Base-by-base conservation (phyloP, 2,888 invertebrate species). In the Pemphredon lugubris region DNA sequence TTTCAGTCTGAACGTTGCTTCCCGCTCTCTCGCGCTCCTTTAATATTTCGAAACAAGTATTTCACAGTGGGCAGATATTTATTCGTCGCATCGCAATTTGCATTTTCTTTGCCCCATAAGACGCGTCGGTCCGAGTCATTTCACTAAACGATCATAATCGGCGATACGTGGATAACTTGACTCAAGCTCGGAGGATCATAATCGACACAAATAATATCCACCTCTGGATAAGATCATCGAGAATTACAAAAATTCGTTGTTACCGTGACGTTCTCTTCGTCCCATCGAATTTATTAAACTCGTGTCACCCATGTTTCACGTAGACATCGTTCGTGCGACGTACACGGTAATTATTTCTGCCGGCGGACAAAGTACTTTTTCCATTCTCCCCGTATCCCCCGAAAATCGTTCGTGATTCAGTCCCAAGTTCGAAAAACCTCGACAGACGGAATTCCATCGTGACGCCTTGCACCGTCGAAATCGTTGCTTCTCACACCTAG, bases 1-100 rank as follows among this genome's bases (percentile, higher is more conserved):
- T 18, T 30, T 40, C 55, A 30, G 37, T 57, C 51, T 14, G 26
- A 51, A 40, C 3, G 11, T 48, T 44, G 34, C 11, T 18, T 45
- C 30, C 16, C 26, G 16, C 26, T 23, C n/a, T 13, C 11, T 51
- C 21, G 7, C 23, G 34, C 50, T 1, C n/a, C 13, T 37, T 9
- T 30, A 13, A 1, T 7, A 37, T n/a, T 23, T 20, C 63, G 39
- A 55, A 11, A 47, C 51, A 30, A 37, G 13, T 21, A 7, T 16
- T 34, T 37, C 37, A 13, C 37, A 4, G 37, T 11, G 4, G 40
- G 40, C 14, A 4, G 16, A 40, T 7, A 18, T 16, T 4, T 18
- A 16, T 9, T 16, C 2, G 7, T 4, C 9, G 7, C 16, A 16
- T 13, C n/a, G 37, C 2, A 11, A 6, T 9, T 30, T 30, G 9